Evolutionary conservation across 2,113 vertebrate species (phyloP).

Genomic region (Amblyornis subalaris): DNA sequence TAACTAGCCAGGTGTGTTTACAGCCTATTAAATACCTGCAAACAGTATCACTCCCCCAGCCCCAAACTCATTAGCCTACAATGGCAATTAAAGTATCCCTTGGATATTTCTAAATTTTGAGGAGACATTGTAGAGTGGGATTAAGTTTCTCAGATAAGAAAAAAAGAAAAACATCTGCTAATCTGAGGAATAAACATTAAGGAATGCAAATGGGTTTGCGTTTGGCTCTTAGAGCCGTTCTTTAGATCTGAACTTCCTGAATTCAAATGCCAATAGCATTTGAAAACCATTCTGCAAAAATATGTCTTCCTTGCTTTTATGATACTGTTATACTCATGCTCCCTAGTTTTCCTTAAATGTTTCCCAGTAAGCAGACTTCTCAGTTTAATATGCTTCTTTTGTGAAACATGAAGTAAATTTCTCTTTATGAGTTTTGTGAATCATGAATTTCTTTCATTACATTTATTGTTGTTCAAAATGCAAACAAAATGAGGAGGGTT

Average conservation of each 20-base stretch:
- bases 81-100: neutral
- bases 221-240: neutral
- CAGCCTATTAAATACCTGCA: neutral
- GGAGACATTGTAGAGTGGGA: neutral
- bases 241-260: neutral
- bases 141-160: neutral
- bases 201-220: neutral
- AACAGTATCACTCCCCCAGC: neutral
- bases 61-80: neutral
- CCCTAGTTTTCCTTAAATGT: neutral
- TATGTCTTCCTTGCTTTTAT: neutral
- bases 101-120: neutral
- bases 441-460: neutral
- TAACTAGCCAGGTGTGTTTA: neutral
- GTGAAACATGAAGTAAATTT: neutral
- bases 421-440: neutral
- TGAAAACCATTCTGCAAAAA: neutral
- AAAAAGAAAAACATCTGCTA: neutral
- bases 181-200: neutral
- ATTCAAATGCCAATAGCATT: neutral
- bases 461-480: neutral
- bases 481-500: neutral
- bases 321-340: neutral
- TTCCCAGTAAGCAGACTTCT: neutral
- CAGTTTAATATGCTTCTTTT: neutral